These are phyloP conservation scores for Phymastichus coffea DNA, from an alignment of 1,140 invertebrate genomes.

Conservation along the genomic window DNA sequence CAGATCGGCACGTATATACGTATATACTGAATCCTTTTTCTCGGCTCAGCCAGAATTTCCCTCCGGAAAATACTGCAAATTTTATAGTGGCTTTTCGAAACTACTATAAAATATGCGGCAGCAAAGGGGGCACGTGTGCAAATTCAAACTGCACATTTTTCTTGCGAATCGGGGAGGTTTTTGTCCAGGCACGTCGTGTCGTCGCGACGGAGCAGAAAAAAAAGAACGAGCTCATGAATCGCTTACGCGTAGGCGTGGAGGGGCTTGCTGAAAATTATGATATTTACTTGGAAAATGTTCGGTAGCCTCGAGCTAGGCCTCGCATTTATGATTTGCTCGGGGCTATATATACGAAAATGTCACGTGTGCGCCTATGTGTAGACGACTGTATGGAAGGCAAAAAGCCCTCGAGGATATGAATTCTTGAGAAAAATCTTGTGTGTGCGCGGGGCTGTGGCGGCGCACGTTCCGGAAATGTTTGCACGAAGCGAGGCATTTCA, in stretches of 20 bases:
- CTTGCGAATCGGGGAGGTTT: too few relatives aligned
- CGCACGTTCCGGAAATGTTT: slow-evolving; percentile 20
- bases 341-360: too few relatives aligned
- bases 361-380: background rate
- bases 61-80: too few relatives aligned
- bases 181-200: too few relatives aligned
- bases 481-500: slow-evolving; percentile 13
- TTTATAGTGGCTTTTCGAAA: slow-evolving; percentile 1
- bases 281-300: background rate
- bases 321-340: slow-evolving; percentile 6
- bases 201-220: too few relatives aligned
- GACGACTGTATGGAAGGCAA: background rate
- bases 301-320: background rate
- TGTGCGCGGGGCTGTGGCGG: background rate
- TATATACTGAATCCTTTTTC: too few relatives aligned
- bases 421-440: slow-evolving; percentile 20
- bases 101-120: background rate
- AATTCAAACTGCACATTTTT: background rate
- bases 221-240: background rate
- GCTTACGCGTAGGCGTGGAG: too few relatives aligned
- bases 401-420: slow-evolving; percentile 13
- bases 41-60: too few relatives aligned
- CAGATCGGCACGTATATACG: too few relatives aligned
- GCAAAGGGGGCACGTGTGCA: too few relatives aligned
- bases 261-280: too few relatives aligned